Conservation (phyloP, 1,140 invertebrate genomes). For the Drosophila murphyi region DNA sequence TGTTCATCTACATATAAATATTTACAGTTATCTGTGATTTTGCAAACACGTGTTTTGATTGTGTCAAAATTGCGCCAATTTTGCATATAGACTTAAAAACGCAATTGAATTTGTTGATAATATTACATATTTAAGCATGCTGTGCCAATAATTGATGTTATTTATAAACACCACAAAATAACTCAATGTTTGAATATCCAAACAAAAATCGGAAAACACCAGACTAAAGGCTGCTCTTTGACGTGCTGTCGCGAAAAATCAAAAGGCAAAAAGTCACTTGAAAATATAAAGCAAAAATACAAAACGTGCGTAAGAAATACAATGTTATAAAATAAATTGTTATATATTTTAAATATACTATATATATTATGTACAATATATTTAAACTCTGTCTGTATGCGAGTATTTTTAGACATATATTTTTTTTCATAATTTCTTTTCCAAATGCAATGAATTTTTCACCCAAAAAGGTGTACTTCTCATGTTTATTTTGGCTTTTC, state of each 20-base stretch:
- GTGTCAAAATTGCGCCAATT: conserved; percentile 19
- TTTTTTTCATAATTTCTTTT: conserved; percentile 54
- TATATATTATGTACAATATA: conserved; percentile 1
- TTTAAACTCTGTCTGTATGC: conserved; percentile 2
- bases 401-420: conserved; percentile 58
- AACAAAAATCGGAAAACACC: conserved; percentile 10
- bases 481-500: conserved; percentile 62
- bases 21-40: conserved; percentile 15
- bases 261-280: conserved; percentile 1
- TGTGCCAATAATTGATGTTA: conserved; percentile 21
- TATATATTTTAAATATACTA: conserved; percentile 17
- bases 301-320: conserved; percentile 28
- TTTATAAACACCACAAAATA: conserved; percentile 28
- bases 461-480: conserved; percentile 50
- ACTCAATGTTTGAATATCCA: background rate
- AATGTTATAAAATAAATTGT: conserved; percentile 9
- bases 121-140: background rate
- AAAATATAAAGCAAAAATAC: conserved; percentile 10
- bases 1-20: background rate
- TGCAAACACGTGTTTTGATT: conserved; percentile 18
- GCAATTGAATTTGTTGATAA: conserved; percentile 10
- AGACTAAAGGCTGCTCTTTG: conserved; percentile 11
- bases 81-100: background rate
- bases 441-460: conserved; percentile 43
- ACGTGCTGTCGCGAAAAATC: conserved; percentile 20